These are phyloP conservation scores for Macrostomum lignano DNA, from an alignment of 1,140 invertebrate species.

Conservation along the genomic window DNA sequence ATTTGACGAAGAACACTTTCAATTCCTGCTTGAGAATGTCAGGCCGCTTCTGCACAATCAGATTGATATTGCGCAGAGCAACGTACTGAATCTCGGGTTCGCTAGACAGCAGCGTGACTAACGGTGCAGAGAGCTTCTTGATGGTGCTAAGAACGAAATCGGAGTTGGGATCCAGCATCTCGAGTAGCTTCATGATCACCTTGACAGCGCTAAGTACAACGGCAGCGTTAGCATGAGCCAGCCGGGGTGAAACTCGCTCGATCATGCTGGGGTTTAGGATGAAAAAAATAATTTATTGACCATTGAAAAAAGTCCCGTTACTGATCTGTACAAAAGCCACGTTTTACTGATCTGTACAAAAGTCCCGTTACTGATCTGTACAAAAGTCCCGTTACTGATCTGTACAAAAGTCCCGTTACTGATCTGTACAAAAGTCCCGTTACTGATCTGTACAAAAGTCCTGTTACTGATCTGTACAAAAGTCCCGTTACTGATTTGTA, in stretches of 20 bases:
- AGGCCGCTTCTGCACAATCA: constrained; percentile 91
- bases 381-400: too few species aligned
- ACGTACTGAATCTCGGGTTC: constrained; percentile 98
- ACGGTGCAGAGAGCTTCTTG: constrained; percentile 87
- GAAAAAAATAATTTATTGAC: too few species aligned
- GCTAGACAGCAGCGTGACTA: constrained; percentile 81
- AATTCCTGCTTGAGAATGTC: constrained; percentile 99
- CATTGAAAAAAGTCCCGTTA: too few species aligned
- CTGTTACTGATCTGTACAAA: too few species aligned
- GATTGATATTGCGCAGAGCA: constrained; percentile 82
- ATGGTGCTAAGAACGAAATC: constrained; percentile 76
- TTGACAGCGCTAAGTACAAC: constrained; percentile 96
- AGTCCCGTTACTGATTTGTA: too few species aligned
- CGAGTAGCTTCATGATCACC: constrained; percentile 76
- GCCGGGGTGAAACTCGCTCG: constrained; percentile 76
- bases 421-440: too few species aligned
- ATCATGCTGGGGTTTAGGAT: too few species aligned
- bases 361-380: too few species aligned
- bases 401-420: too few species aligned
- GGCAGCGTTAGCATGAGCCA: constrained; percentile 95
- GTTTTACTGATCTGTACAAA: too few species aligned
- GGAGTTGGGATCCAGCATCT: constrained; percentile 65
- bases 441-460: too few species aligned
- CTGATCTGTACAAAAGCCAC: too few species aligned
- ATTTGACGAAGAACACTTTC: constrained; percentile 99